A percentile compares a stretch with the other conserved stretches of the same genome.
Conservation (phyloP, 2,797 vertebrate species). For the Xerus rutilus region DNA sequence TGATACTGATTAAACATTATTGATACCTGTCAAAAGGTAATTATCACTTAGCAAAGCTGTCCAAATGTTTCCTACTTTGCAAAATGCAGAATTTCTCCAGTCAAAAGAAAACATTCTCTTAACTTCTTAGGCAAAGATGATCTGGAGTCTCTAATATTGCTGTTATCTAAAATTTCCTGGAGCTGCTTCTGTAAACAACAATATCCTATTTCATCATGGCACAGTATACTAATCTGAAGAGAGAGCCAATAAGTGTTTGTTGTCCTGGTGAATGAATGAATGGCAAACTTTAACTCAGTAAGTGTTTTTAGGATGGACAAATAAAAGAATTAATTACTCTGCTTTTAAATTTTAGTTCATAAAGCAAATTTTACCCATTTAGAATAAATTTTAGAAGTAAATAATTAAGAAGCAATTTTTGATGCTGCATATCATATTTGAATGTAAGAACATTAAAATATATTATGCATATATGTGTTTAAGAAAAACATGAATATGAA, state of each 20-base stretch:
- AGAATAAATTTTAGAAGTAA: conserved; percentile 41
- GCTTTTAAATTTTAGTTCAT: not conserved
- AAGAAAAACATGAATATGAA: not conserved
- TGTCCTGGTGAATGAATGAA: not conserved
- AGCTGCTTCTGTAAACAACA: conserved; percentile 9
- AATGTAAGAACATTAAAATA: not conserved
- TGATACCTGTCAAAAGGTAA: conserved; percentile 74
- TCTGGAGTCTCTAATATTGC: not conserved
- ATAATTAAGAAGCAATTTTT: conserved; percentile 37
- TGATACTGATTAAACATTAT: conserved; percentile 70
- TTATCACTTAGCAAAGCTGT: conserved; percentile 63
- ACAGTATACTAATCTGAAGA: not conserved
- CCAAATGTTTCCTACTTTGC: conserved; percentile 65
- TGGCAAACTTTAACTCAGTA: conserved; percentile 36
- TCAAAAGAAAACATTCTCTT: conserved; percentile 60
- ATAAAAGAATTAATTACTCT: not conserved
- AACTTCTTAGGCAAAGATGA: conserved; percentile 8
- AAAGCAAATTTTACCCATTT: not conserved
- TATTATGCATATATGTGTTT: not conserved
- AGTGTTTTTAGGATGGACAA: conserved; percentile 15
- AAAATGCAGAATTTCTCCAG: conserved; percentile 53
- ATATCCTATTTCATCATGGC: not conserved
- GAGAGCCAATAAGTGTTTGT: conserved; percentile 5
- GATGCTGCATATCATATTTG: not conserved
- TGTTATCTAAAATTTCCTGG: not conserved